A percentile compares a stretch with the other conserved stretches of the same genome.
These are phyloP conservation scores for Rallus crepitans DNA, from an alignment of 2,797 vertebrate species.

Conservation along the genomic window DNA sequence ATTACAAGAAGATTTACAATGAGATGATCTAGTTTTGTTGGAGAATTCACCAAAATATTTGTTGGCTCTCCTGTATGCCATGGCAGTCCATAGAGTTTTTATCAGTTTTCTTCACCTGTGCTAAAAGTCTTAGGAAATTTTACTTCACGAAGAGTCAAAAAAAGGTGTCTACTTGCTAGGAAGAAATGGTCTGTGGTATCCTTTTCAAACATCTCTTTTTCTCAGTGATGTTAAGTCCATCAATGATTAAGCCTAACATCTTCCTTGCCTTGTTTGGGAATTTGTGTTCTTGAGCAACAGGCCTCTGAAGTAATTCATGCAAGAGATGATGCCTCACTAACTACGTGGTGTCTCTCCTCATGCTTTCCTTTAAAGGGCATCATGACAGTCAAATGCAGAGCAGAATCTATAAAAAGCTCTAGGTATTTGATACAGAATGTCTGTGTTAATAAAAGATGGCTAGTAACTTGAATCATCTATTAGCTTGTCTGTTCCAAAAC, in stretches of 20 bases:
- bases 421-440: background rate
- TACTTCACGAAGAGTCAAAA: background rate
- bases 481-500: background rate
- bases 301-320: background rate
- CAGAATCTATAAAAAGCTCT: background rate
- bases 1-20: constrained; percentile 2
- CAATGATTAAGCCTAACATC: background rate
- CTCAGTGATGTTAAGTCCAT: background rate
- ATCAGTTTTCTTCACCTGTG: background rate
- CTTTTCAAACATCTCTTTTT: background rate
- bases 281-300: background rate
- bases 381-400: background rate
- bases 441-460: background rate
- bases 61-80: background rate
- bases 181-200: background rate
- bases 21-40: background rate
- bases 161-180: background rate
- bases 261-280: background rate
- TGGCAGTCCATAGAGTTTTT: background rate
- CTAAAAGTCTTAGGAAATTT: background rate
- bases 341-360: background rate
- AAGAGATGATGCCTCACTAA: background rate
- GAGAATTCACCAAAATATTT: background rate
- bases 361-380: background rate
- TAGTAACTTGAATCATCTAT: background rate